phyloP scores from a whole-genome alignment of 2,888 invertebrate genomes.

The Alsophila aescularia region DNA sequence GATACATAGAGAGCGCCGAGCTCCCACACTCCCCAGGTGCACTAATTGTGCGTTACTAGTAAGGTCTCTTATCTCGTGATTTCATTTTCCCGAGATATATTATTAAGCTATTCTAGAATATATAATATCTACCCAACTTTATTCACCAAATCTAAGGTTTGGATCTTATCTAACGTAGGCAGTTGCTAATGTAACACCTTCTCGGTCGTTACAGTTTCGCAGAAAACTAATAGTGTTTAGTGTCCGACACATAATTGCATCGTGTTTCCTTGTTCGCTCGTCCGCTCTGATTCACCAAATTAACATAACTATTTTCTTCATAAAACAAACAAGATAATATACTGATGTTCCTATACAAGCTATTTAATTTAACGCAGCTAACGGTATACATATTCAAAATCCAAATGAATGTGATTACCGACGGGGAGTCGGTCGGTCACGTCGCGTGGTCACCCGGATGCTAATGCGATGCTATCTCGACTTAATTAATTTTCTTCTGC shows the following conservation, averaged over 20 bases:
- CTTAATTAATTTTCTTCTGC: slow-evolving; percentile 27
- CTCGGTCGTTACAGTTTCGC: neutral
- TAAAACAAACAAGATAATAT: slow-evolving; percentile 3
- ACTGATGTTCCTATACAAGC: neutral
- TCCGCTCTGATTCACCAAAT: slow-evolving; percentile 12
- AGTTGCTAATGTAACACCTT: slow-evolving; percentile 1
- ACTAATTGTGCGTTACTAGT: too few relatives aligned
- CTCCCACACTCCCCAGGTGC: too few relatives aligned
- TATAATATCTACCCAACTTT: neutral
- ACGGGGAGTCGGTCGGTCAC: neutral
- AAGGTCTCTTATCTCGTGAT: too few relatives aligned
- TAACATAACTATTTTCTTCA: neutral
- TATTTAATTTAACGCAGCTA: slow-evolving; percentile 1
- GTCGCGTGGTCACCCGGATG: slow-evolving; percentile 19
- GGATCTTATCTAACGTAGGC: neutral
- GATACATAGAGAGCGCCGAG: too few relatives aligned
- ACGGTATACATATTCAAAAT: neutral
- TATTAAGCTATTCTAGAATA: too few relatives aligned
- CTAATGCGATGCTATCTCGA: slow-evolving; percentile 34
- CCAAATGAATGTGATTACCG: slow-evolving; percentile 1
- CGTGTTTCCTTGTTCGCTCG: neutral
- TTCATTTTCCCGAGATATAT: too few relatives aligned
- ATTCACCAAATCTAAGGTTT: neutral
- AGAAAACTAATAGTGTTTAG: slow-evolving; percentile 10
- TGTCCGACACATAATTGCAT: slow-evolving; percentile 9